Conservation (phyloP, 2,888 invertebrate species). For the Argynnis bischoffii region DNA sequence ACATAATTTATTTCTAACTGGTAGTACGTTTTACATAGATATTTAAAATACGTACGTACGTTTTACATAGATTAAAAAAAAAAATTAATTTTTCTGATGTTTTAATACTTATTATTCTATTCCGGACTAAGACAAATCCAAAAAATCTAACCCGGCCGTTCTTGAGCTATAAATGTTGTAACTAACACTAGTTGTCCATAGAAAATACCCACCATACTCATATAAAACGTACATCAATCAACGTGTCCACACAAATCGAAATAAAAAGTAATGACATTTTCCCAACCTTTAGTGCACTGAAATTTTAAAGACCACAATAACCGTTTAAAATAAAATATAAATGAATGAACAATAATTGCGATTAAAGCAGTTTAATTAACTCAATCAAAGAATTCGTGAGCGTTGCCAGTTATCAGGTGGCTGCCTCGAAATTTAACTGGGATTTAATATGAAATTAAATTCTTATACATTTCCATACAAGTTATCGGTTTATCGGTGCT, state of each 20-base stretch:
- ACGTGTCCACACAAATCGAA: background rate
- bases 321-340: slow-evolving; percentile 26
- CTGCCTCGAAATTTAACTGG: slow-evolving; percentile 23
- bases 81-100: no score
- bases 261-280: background rate
- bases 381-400: slow-evolving; percentile 30
- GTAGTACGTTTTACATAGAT: no score
- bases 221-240: background rate
- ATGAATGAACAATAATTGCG: slow-evolving; percentile 25
- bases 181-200: no score
- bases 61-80: no score
- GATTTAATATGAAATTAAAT: slow-evolving; percentile 45
- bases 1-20: no score
- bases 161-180: no score
- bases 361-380: slow-evolving; percentile 31
- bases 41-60: no score
- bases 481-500: slow-evolving; percentile 1
- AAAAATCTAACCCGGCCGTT: no score
- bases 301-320: slow-evolving; percentile 19
- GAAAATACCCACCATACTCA: background rate
- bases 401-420: slow-evolving; percentile 30
- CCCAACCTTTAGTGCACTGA: background rate
- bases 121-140: no score
- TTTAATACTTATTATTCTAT: no score
- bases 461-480: slow-evolving; percentile 2